A percentile compares a stretch with the other conserved stretches of the same genome.
These are phyloP conservation scores for Columbina picui DNA, from an alignment of 2,113 vertebrate species.

Conservation along the genomic window DNA sequence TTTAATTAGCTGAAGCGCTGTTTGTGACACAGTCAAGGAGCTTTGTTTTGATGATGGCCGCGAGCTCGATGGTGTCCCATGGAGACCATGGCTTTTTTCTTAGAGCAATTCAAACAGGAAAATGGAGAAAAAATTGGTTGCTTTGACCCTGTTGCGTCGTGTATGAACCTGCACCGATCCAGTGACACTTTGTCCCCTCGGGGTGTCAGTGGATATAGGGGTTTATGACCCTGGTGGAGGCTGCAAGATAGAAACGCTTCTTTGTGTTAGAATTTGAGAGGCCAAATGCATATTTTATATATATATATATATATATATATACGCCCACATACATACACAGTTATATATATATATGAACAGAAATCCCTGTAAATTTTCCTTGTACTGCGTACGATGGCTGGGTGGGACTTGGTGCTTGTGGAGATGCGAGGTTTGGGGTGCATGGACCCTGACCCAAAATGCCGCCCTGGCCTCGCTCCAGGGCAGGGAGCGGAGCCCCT, in stretches of 20 bases:
- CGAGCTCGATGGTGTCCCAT: neutral
- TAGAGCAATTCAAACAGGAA: neutral
- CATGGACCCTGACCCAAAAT: neutral
- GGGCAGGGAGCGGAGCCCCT: neutral
- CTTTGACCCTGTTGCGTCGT: neutral
- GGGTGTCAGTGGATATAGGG: neutral
- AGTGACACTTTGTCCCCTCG: neutral
- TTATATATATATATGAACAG: neutral
- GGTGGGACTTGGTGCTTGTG: neutral
- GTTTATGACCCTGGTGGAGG: neutral
- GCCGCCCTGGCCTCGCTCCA: rapidly evolving
- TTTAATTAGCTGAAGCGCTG: neutral
- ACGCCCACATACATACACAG: neutral
- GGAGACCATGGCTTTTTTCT: neutral
- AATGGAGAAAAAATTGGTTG: rapidly evolving
- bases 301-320: neutral
- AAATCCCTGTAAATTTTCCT: neutral
- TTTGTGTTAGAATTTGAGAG: neutral
- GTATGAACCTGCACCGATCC: neutral
- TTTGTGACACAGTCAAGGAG: neutral
- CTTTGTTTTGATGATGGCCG: neutral
- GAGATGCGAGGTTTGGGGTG: neutral
- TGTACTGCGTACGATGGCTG: neutral
- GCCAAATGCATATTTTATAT: neutral
- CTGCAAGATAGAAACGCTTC: neutral